Evolutionary conservation across 2,113 vertebrate species (phyloP).

Genomic region (Burhinus bistriatus): DNA sequence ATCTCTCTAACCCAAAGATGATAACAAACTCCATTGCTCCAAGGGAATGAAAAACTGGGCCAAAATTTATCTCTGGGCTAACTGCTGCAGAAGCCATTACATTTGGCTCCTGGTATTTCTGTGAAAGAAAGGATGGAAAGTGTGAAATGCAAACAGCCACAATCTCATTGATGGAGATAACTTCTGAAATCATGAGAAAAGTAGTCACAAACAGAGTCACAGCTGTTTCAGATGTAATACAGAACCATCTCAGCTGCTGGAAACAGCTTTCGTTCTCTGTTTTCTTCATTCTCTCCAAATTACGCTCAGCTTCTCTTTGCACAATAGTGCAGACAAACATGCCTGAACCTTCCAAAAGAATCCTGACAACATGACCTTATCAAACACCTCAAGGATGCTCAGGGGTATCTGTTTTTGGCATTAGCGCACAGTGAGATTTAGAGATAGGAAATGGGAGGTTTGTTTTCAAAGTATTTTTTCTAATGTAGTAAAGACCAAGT

Average conservation of each 20-base stretch:
- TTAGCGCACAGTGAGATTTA: not conserved
- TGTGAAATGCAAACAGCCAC: not conserved
- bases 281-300: not conserved
- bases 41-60: not conserved
- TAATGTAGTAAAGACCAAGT: not conserved
- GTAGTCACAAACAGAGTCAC: not conserved
- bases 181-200: not conserved
- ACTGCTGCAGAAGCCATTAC: not conserved
- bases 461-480: not conserved
- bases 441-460: not conserved
- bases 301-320: not conserved
- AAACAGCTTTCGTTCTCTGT: not conserved
- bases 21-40: not conserved
- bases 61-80: not conserved
- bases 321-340: not conserved
- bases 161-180: not conserved
- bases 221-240: not conserved
- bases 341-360: not conserved
- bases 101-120: not conserved
- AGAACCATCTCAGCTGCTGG: not conserved
- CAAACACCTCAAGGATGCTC: not conserved
- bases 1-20: not conserved
- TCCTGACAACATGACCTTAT: not conserved
- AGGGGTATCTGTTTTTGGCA: not conserved
- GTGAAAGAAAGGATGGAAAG: not conserved